phyloP scores from a whole-genome alignment of 2,113 vertebrate species.

The Eudyptes chrysolophus region DNA sequence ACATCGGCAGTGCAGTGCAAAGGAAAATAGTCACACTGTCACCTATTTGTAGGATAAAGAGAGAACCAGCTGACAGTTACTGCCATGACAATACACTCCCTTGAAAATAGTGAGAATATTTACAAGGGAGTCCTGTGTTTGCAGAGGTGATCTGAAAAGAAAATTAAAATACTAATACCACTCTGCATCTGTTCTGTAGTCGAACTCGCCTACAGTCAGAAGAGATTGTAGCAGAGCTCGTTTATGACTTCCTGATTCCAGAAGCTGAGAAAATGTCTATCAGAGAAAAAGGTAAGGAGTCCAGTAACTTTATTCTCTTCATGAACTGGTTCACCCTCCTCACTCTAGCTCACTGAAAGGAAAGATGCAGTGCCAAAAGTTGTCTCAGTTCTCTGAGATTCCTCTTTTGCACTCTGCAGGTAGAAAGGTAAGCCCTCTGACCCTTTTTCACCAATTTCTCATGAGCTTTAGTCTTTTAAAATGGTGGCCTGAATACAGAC shows the following conservation, averaged over 20 bases:
- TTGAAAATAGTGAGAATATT: not conserved
- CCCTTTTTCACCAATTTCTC: not conserved
- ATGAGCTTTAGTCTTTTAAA: not conserved
- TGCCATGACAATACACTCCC: not conserved
- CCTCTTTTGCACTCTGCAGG: not conserved
- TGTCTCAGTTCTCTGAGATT: not conserved
- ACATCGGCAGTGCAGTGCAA: not conserved
- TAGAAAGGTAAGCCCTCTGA: not conserved
- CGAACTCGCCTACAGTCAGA: slow-evolving; percentile 84
- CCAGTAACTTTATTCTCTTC: not conserved
- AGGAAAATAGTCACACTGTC: not conserved
- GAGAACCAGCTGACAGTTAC: not conserved
- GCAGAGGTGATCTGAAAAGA: not conserved
- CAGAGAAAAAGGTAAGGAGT: slow-evolving; percentile 84
- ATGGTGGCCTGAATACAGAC: not conserved
- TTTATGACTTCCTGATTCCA: slow-evolving; percentile 92
- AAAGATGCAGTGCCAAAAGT: not conserved
- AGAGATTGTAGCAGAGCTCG: slow-evolving; percentile 92
- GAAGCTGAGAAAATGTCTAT: slow-evolving; percentile 82
- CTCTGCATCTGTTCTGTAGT: slow-evolving; percentile 67
- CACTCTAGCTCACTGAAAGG: not conserved
- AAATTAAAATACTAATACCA: not conserved
- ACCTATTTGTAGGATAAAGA: not conserved
- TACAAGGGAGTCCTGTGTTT: not conserved
- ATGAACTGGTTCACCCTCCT: not conserved